Base-by-base conservation (phyloP, 2,888 invertebrate genomes). In the Acanthosepion pharaonis region DNA sequence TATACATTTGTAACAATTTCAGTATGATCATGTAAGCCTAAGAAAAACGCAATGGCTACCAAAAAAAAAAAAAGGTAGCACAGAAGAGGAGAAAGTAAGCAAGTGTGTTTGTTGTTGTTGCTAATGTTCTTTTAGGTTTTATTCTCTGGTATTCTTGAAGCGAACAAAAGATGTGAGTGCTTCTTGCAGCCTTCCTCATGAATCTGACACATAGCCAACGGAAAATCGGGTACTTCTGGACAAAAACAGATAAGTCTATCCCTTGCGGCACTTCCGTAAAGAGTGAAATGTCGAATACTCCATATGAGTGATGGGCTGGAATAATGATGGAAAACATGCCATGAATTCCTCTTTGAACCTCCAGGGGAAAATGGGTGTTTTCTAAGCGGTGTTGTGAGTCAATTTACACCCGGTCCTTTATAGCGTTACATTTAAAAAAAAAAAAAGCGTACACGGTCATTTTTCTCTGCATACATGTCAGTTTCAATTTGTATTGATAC, bases 221-320 rank as follows among this genome's bases (percentile, higher is more conserved):
- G 78, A n/a, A 78, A 78, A n/a, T 78, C 28, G n/a, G 78, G 78
- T 78, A n/a, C 78, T 78, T n/a, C 59, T 78, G 28, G n/a, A 78
- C 78, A n/a, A 78, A n/a, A 78, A 78, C 78, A 78, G n/a, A 78
- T n/a, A 78, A 11, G 5, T 78, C n/a, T 78, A 28, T 78, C 78
- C 9, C 78, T n/a, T 9, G 78, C 9, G n/a, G 78, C 78, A 8
- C 8, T 78, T 78, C 78, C 78, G n/a, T 78, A 78, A 78, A 78
- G 78, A 78, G 78, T 78, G 28, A 78, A 78, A 78, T 78, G 78
- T 78, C 78, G 78, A 78, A n/a, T 78, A n/a, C 78, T n/a, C n/a
- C n/a, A 9, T n/a, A 78, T n/a, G n/a, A n/a, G n/a, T 78, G n/a
- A n/a, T 28, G 8, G n/a, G 28, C 8, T n/a, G 11, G 78, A 64